phyloP scores from a whole-genome alignment of 2,888 invertebrate species.

The Carcina quercana region DNA sequence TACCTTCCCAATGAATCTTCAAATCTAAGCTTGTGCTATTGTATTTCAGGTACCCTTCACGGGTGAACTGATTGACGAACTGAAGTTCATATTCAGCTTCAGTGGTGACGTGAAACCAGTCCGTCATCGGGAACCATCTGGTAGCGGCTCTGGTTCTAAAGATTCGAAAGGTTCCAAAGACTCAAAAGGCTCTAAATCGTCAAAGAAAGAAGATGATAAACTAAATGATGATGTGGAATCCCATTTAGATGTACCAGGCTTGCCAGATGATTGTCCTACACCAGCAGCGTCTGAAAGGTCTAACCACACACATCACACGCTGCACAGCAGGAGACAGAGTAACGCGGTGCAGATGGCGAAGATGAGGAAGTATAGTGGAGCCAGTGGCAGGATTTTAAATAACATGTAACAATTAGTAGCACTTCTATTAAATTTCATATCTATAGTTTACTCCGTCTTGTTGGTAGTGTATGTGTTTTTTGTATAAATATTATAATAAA shows the following conservation, averaged over 20 bases:
- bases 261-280: slow-evolving; percentile 35
- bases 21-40: not conserved
- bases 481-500: too few species aligned
- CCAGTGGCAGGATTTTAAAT: too few species aligned
- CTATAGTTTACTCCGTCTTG: too few species aligned
- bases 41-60: slow-evolving; percentile 75
- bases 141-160: not conserved
- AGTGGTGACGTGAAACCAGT: slow-evolving; percentile 81
- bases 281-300: slow-evolving; percentile 48
- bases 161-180: slow-evolving; percentile 41
- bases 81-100: slow-evolving; percentile 82
- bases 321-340: slow-evolving; percentile 57
- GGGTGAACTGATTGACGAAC: slow-evolving; percentile 79
- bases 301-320: slow-evolving; percentile 47
- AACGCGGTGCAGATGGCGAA: slow-evolving; percentile 57
- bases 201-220: slow-evolving; percentile 37
- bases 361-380: slow-evolving; percentile 53
- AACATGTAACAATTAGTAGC: too few species aligned
- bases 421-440: too few species aligned
- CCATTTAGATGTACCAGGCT: slow-evolving; percentile 26
- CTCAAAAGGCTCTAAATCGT: too few species aligned
- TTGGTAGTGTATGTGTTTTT: too few species aligned
- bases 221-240: slow-evolving; percentile 34
- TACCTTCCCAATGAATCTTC: not conserved
- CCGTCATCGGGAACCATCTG: slow-evolving; percentile 53